Evolutionary conservation across 2,888 invertebrate species (phyloP).

Genomic region (Neocrepidodera transversa): DNA sequence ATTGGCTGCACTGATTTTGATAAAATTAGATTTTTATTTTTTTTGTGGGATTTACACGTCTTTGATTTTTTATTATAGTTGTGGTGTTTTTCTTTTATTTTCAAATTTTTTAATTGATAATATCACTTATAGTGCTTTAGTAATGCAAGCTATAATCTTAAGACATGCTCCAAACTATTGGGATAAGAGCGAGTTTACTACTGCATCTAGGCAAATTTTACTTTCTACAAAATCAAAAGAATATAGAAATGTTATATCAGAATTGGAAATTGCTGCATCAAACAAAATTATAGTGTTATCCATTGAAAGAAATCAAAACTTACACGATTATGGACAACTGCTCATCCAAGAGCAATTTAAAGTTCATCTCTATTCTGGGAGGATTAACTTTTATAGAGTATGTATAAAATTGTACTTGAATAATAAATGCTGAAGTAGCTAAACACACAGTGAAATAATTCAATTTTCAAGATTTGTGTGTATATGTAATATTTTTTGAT

Average conservation of each 20-base stretch:
- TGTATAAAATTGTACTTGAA: no score
- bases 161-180: slow-evolving; percentile 47
- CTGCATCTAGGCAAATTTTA: not conserved
- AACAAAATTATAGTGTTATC: not conserved
- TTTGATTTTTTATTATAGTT: no score
- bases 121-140: no score
- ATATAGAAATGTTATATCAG: slow-evolving; percentile 31
- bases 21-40: no score
- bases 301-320: slow-evolving; percentile 38
- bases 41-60: no score
- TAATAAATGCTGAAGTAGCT: no score
- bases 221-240: slow-evolving; percentile 24
- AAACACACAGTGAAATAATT: no score
- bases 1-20: no score
- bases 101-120: no score
- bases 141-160: slow-evolving; percentile 29
- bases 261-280: slow-evolving; percentile 18
- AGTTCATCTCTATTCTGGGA: slow-evolving; percentile 12
- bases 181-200: slow-evolving; percentile 37
- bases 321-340: slow-evolving; percentile 44
- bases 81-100: no score
- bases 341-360: slow-evolving; percentile 44
- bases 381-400: slow-evolving; percentile 40
- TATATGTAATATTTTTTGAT: no score
- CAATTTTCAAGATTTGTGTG: no score